Evolutionary conservation across 2,113 vertebrate species (phyloP), one percentile per base, ranked within the genome.

Genomic region (Protomyctophum bolini): DNA sequence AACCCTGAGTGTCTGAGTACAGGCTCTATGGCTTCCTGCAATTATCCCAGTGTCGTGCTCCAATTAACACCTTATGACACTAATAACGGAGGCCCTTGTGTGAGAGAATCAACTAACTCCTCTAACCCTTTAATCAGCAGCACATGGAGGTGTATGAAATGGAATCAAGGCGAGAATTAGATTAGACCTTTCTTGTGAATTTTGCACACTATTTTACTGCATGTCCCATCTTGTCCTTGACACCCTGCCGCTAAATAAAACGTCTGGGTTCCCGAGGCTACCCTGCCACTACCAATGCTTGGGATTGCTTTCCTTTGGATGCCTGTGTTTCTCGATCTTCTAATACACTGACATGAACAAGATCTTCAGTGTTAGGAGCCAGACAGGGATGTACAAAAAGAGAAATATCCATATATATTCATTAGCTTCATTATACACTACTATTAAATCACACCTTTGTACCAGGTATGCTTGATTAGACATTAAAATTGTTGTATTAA

Each of bases 61-160:
- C 62, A 14, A 21, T 47, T 60, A 79, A 48, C 0, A 6, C 71
- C 73, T 73, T 75, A 59, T 79, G 80, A 81, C 63, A 70, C 64
- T 33, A 47, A 74, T 64, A 66, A 81, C 33, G 76, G 73, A 65
- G 7, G 28, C 73, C 48, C 79, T 67, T 85, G 87, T 89, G 82
- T 82, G 71, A 6, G 41, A 49, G 12, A 47, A 83, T 82, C 70
- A 66, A 54, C 67, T 49, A 62, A 73, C 77, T 72, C 48, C 75
- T 58, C 70, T 64, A 54, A 66, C 52, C 10, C 11, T 66, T 57
- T 79, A 88, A 91, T 69, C 11, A 69, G 81, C 73, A 84, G 77
- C 89, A 77, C 83, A 84, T 84, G 83, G 63, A 7, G 9, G 66
- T 46, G 67, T 76, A 63, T 80, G 52, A 57, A 76, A 58, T 74